Conservation (phyloP, 2,797 vertebrate genomes). For the Carduelis carduelis region DNA sequence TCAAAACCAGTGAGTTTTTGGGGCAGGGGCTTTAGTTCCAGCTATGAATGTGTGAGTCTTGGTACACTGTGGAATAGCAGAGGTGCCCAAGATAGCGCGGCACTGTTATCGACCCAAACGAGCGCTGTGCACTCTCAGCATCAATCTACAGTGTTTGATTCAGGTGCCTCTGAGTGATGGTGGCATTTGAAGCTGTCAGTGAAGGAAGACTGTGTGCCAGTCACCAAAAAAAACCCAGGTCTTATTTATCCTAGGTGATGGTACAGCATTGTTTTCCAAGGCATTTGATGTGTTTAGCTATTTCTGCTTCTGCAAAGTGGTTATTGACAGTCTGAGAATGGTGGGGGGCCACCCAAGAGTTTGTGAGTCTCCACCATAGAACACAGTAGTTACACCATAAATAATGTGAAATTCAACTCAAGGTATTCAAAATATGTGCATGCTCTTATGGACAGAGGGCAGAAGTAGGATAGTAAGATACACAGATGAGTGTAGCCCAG, state of each 20-base stretch:
- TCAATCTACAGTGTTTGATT: neutral
- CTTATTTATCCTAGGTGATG: neutral
- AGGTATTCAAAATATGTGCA: neutral
- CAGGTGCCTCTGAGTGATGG: neutral
- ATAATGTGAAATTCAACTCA: neutral
- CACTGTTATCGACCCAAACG: fast-evolving
- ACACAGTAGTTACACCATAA: neutral
- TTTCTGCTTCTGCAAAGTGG: neutral
- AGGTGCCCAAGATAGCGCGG: neutral
- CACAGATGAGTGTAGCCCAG: fast-evolving
- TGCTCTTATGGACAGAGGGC: neutral
- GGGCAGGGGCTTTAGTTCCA: neutral
- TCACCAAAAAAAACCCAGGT: neutral
- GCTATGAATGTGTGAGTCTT: neutral
- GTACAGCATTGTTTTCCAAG: neutral
- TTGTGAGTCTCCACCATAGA: fast-evolving
- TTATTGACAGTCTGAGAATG: neutral
- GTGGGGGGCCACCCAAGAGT: neutral
- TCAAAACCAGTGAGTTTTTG: neutral
- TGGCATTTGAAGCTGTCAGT: neutral
- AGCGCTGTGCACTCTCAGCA: neutral
- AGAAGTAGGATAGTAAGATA: neutral
- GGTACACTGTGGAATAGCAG: fast-evolving
- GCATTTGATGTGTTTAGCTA: neutral
- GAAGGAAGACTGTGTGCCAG: neutral